Percentiles rank a stretch among this genome's conserved stretches.
Conservation (phyloP, 2,888 invertebrate genomes). For the Aleiodes testaceus region DNA sequence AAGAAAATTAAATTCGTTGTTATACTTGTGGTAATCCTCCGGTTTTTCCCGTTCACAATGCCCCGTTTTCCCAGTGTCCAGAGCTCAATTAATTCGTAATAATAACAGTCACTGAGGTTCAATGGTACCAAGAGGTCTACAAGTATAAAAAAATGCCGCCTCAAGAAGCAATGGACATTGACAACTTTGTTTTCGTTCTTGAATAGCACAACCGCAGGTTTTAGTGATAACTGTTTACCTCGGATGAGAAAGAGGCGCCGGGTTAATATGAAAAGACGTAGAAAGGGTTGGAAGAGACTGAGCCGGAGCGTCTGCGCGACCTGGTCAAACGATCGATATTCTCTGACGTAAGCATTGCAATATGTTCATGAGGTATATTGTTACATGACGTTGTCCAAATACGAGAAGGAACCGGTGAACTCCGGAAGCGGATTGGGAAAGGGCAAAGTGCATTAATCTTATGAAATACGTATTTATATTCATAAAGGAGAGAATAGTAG, state of each 20-base stretch:
- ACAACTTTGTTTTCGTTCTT: not conserved
- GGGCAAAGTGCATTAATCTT: not conserved
- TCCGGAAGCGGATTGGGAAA: not conserved
- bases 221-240: slow-evolving; percentile 62
- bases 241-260: slow-evolving; percentile 50
- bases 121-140: no score
- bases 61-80: no score
- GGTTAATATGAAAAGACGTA: slow-evolving; percentile 14
- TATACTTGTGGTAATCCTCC: no score
- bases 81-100: no score
- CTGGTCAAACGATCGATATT: slow-evolving; percentile 66
- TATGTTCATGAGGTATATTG: slow-evolving; percentile 28
- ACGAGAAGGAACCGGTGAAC: no score
- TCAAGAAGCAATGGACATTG: no score
- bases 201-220: slow-evolving; percentile 49
- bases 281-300: slow-evolving; percentile 41
- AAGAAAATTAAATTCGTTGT: no score
- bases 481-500: no score
- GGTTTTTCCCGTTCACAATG: no score
- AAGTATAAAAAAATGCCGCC: no score
- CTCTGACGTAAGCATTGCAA: slow-evolving; percentile 61
- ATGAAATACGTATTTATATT: no score
- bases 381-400: not conserved
- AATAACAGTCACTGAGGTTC: no score
- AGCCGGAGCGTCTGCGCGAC: slow-evolving; percentile 63